Evolutionary conservation across 2,888 invertebrate species (phyloP).

Genomic region (Baronia brevicornis): DNA sequence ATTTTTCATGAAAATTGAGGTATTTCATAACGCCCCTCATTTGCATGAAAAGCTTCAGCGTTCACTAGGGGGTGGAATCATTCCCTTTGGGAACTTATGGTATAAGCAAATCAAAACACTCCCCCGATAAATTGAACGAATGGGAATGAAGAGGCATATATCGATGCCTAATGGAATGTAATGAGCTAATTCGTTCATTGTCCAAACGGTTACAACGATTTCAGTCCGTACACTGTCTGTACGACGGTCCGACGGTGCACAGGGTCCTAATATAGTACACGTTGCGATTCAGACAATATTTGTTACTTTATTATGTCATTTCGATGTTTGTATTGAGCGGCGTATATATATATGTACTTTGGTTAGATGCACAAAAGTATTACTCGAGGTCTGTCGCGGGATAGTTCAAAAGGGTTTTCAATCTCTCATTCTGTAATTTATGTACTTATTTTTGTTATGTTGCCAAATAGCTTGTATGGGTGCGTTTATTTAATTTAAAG

Average conservation of each 20-base stretch:
- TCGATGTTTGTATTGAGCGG: slow-evolving; percentile 19
- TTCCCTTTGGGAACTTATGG: no score
- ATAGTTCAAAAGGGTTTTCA: slow-evolving; percentile 19
- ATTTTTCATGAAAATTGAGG: no score
- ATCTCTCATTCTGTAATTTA: slow-evolving; percentile 22
- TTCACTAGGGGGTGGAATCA: no score
- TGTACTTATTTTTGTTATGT: slow-evolving; percentile 40
- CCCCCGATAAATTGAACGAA: no score
- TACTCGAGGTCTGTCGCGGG: slow-evolving; percentile 31
- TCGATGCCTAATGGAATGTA: no score
- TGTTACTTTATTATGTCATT: slow-evolving; percentile 22
- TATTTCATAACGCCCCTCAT: no score
- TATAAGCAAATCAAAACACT: no score
- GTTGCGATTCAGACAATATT: slow-evolving; percentile 43
- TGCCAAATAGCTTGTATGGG: slow-evolving; percentile 30
- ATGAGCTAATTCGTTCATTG: no score
- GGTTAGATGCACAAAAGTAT: slow-evolving; percentile 15
- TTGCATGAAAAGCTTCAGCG: no score
- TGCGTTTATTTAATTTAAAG: slow-evolving; percentile 27
- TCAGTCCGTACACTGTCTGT: slow-evolving; percentile 45
- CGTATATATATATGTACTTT: slow-evolving; percentile 13
- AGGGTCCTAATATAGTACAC: slow-evolving; percentile 59
- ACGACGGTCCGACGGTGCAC: slow-evolving; percentile 52
- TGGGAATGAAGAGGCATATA: no score
- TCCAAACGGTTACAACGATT: slow-evolving; percentile 56